Percentiles rank a stretch among this genome's conserved stretches.
These are phyloP conservation scores for Cirrhinus molitorella DNA, from an alignment of 2,797 vertebrate genomes.

Conservation along the genomic window DNA sequence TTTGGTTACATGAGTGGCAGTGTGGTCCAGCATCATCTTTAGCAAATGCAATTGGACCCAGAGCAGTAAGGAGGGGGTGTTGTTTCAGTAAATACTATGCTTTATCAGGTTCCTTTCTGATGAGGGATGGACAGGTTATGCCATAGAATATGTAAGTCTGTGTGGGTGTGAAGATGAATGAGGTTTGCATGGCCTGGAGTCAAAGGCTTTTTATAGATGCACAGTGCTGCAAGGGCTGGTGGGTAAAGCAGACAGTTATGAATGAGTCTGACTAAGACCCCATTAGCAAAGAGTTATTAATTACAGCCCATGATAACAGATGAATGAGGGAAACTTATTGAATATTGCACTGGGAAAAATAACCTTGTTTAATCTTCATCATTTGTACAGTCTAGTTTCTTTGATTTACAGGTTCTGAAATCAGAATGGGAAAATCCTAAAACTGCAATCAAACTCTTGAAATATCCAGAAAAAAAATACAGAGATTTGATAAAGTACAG, in stretches of 20 bases:
- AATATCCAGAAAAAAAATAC: neutral
- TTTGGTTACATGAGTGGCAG: slow-evolving; percentile 33
- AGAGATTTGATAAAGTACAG: neutral
- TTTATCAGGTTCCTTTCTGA: slow-evolving; percentile 50
- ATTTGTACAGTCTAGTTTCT: slow-evolving; percentile 10
- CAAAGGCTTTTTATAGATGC: slow-evolving; percentile 58
- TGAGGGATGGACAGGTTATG: slow-evolving; percentile 30
- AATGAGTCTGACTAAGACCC: slow-evolving; percentile 58
- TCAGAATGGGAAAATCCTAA: neutral
- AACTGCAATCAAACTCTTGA: neutral
- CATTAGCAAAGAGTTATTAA: slow-evolving; percentile 64
- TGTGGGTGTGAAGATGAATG: slow-evolving; percentile 62
- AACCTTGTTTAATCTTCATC: slow-evolving; percentile 40
- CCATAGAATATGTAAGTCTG: slow-evolving; percentile 25
- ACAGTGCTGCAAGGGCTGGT: slow-evolving; percentile 9
- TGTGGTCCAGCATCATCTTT: slow-evolving; percentile 31
- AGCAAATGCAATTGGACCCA: slow-evolving; percentile 20
- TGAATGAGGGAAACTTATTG: slow-evolving; percentile 57
- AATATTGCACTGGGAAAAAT: slow-evolving; percentile 46
- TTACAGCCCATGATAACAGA: slow-evolving; percentile 62
- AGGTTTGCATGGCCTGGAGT: slow-evolving; percentile 52
- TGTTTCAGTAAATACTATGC: slow-evolving; percentile 40
- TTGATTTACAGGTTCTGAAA: slow-evolving; percentile 27
- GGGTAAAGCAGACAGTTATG: slow-evolving; percentile 57
- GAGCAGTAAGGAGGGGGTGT: slow-evolving; percentile 2